Conservation (phyloP, 2,888 invertebrate species). For the Pharmacophagus antenor region DNA sequence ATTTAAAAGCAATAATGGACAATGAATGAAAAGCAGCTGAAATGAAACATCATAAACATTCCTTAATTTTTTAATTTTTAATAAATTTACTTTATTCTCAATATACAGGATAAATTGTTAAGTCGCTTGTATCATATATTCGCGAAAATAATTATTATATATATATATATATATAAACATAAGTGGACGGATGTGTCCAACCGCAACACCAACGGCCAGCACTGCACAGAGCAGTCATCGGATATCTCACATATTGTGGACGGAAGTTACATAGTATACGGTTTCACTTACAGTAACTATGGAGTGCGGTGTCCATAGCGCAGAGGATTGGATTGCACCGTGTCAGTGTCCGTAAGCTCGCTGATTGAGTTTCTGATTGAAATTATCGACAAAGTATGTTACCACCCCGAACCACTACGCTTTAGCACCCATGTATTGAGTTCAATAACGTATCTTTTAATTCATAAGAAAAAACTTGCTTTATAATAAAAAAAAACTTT, state of each 20-base stretch:
- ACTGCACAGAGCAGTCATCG: conserved; percentile 49
- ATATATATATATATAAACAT: conserved; percentile 37
- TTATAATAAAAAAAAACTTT: not conserved
- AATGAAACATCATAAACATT: too few species aligned
- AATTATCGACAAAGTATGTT: conserved; percentile 37
- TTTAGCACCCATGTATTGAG: not conserved
- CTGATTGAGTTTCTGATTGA: conserved; percentile 72
- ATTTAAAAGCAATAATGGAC: too few species aligned
- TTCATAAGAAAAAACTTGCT: conserved; percentile 1
- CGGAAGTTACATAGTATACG: conserved; percentile 75
- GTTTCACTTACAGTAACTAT: conserved; percentile 69
- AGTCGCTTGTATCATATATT: not conserved
- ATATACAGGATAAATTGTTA: too few species aligned
- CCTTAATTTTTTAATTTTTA: too few species aligned
- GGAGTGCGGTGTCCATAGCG: conserved; percentile 66
- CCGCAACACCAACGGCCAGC: conserved; percentile 50
- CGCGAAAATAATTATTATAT: conserved; percentile 35
- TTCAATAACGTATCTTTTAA: not conserved
- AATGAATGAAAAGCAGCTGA: too few species aligned
- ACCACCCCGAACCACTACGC: not conserved
- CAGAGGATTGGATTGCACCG: conserved; percentile 54
- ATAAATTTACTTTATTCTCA: too few species aligned
- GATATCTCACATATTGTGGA: conserved; percentile 64
- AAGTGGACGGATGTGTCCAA: conserved; percentile 52
- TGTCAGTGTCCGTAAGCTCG: conserved; percentile 63